These are phyloP conservation scores for Prunella strophiata DNA, from an alignment of 2,797 vertebrate species.

Conservation along the genomic window DNA sequence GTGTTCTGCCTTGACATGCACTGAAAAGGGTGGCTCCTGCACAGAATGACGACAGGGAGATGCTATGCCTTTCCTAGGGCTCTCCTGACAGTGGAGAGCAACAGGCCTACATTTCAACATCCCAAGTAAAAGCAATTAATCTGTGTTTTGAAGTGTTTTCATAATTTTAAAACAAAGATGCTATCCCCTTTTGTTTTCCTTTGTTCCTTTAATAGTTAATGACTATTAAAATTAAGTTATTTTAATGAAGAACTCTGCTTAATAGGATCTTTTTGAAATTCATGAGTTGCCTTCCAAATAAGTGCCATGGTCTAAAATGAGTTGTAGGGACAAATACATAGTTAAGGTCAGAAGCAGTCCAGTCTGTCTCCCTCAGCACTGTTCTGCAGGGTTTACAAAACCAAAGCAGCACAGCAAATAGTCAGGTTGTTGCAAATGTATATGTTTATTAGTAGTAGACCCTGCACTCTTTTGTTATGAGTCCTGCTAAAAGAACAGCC, in stretches of 20 bases:
- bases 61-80: not conserved
- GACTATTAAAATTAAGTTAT: not conserved
- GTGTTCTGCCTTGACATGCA: not conserved
- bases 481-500: not conserved
- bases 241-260: conserved; percentile 19
- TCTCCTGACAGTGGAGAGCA: not conserved
- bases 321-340: not conserved
- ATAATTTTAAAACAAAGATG: not conserved
- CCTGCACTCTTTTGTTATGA: not conserved
- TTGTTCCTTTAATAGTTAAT: not conserved
- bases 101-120: not conserved
- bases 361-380: not conserved
- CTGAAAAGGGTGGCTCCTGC: not conserved
- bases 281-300: not conserved
- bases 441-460: not conserved
- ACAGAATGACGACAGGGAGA: not conserved
- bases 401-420: not conserved
- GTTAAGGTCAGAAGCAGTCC: not conserved
- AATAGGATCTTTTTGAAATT: not conserved
- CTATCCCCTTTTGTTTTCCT: not conserved
- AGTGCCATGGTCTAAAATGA: not conserved
- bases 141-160: not conserved
- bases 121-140: not conserved
- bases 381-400: not conserved
- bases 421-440: not conserved